Evolutionary conservation across 30 jellyfish, hydroid and myxozoan species (phyloP).

Genomic region (Pseudorhiza aurosa): DNA sequence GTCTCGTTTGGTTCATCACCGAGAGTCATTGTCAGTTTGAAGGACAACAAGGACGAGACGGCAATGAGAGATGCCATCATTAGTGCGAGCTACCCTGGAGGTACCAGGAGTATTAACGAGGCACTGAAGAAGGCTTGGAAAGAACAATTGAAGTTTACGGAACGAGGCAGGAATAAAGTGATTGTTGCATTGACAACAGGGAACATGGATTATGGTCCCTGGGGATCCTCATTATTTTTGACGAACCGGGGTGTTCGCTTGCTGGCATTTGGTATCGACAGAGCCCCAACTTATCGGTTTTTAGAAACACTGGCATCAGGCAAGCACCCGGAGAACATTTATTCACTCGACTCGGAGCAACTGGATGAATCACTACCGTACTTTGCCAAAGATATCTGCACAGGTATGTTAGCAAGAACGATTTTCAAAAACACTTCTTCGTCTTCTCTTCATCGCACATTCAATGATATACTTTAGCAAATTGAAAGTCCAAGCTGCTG

Average conservation of each 20-base stretch:
- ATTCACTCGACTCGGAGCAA: constrained; percentile 86
- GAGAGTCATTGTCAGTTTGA: constrained; percentile 70
- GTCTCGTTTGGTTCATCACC: constrained; percentile 80
- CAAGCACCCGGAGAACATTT: constrained; percentile 87
- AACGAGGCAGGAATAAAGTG: constrained; percentile 77
- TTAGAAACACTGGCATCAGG: constrained; percentile 89
- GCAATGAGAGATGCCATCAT: constrained; percentile 41
- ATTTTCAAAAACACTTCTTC: no score
- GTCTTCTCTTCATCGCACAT: no score
- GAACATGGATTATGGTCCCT: constrained; percentile 84
- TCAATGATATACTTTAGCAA: neutral
- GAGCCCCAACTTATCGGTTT: constrained; percentile 77
- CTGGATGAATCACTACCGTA: constrained; percentile 81
- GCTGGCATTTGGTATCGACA: constrained; percentile 90
- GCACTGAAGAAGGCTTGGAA: constrained; percentile 95
- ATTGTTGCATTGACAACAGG: constrained; percentile 90
- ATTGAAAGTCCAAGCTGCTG: neutral
- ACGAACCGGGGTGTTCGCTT: constrained; percentile 89
- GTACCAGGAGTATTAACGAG: constrained; percentile 84
- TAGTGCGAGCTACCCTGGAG: constrained; percentile 82
- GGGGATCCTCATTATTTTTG: constrained; percentile 89
- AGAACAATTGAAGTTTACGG: constrained; percentile 76
- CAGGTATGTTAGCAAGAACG: constrained; percentile 72
- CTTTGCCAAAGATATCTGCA: constrained; percentile 85
- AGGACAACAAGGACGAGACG: constrained; percentile 24